Evolutionary conservation across 2,888 invertebrate species (phyloP), one percentile per base, ranked within the genome.

Genomic region (Euspilapteryx auroguttella): DNA sequence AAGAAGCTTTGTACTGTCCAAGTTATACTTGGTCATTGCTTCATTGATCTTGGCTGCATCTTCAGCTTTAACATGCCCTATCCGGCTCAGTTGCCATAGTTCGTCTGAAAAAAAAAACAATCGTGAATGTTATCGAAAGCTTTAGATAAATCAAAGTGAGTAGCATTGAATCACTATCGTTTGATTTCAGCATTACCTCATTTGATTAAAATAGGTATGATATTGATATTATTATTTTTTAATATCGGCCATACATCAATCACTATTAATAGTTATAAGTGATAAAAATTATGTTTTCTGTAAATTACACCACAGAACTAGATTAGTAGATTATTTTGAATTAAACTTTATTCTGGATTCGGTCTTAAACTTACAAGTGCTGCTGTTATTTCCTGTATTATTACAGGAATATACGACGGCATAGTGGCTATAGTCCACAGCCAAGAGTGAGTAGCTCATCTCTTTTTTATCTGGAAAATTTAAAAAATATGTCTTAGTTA

Each of bases 301-400:
- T n/a, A n/a, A n/a, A n/a, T n/a, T n/a, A n/a, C n/a, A n/a, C n/a
- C n/a, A n/a, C n/a, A n/a, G n/a, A n/a, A n/a, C n/a, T n/a, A n/a
- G n/a, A n/a, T n/a, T n/a, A n/a, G n/a, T n/a, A n/a, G n/a, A n/a
- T n/a, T n/a, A n/a, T n/a, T n/a, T n/a, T n/a, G n/a, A n/a, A n/a
- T n/a, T n/a, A n/a, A n/a, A n/a, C n/a, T n/a, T n/a, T n/a, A n/a
- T n/a, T n/a, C n/a, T n/a, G n/a, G n/a, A n/a, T n/a, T n/a, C n/a
- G n/a, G n/a, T n/a, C n/a, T n/a, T n/a, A n/a, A n/a, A n/a, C 73
- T 63, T 39, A 73, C 73, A 73, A 10, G 49, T 58, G 36, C 71
- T 71, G 24, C 55, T 57, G 25, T 55, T 57, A 2, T 55, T 63
- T 33, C 57, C 58, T 0, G 48, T 47, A 25, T 53, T 56, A 28